Conservation (phyloP, 53 echinoderm and acorn worm genomes). For the Astropecten irregularis region DNA sequence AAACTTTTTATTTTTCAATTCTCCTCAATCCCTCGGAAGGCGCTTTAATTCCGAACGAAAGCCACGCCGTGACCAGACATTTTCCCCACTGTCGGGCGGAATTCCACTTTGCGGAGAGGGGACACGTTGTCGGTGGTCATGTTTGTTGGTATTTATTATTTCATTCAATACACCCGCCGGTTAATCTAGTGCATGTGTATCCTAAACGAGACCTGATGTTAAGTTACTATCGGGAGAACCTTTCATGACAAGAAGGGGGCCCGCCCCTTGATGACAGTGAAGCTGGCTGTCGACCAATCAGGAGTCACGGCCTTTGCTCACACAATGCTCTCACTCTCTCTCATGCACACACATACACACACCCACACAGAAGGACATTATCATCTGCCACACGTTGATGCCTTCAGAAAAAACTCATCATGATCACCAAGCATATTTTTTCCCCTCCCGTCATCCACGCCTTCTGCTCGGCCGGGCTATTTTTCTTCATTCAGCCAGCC, state of each 20-base stretch:
- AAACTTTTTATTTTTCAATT: neutral
- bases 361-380: conserved; percentile 24
- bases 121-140: neutral
- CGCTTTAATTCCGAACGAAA: neutral
- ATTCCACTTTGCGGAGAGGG: neutral
- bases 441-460: neutral
- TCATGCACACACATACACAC: conserved; percentile 1
- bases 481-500: conserved; percentile 10
- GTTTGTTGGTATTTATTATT: conserved; percentile 17
- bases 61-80: conserved; percentile 6
- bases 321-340: neutral
- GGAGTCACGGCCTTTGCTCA: conserved; percentile 28
- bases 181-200: conserved; percentile 32
- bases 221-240: conserved; percentile 8
- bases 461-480: neutral
- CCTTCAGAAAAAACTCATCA: conserved; percentile 42
- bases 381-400: conserved; percentile 46
- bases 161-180: conserved; percentile 35
- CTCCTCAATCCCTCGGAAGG: neutral
- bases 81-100: neutral
- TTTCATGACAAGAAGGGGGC: neutral
- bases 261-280: conserved; percentile 28
- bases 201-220: conserved; percentile 18
- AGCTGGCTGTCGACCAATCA: conserved; percentile 16
- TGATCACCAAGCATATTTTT: conserved; percentile 1